These are phyloP conservation scores for Druceiella hillmani DNA, from an alignment of 2,888 invertebrate species.

Conservation along the genomic window DNA sequence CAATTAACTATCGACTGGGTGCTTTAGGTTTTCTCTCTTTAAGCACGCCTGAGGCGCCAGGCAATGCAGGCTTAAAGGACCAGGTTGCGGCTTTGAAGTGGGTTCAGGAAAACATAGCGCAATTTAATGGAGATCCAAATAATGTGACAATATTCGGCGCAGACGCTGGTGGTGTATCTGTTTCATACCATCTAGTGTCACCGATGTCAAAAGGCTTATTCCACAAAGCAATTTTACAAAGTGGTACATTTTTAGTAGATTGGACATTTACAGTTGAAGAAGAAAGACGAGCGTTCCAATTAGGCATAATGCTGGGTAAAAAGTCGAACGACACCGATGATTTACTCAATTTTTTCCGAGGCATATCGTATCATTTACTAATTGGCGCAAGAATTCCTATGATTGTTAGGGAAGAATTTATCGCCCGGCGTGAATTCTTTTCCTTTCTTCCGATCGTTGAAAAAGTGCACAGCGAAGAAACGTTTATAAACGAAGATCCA, in stretches of 20 bases:
- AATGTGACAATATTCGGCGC: constrained; percentile 45
- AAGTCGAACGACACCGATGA: constrained; percentile 29
- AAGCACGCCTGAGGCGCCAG: constrained; percentile 38
- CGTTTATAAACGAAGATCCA: constrained; percentile 30
- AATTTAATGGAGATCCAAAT: constrained; percentile 38
- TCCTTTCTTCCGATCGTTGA: constrained; percentile 34
- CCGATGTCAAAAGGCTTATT: constrained; percentile 43
- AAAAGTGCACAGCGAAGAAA: constrained; percentile 31
- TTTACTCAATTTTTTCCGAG: constrained; percentile 32
- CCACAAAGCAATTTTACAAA: constrained; percentile 33
- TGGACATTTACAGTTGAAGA: constrained; percentile 30
- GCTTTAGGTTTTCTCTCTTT: constrained; percentile 38
- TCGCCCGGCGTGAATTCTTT: too few species aligned
- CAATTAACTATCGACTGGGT: constrained; percentile 40
- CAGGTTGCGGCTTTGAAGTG: constrained; percentile 41
- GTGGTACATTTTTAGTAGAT: constrained; percentile 31
- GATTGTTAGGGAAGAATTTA: too few species aligned
- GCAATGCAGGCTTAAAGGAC: constrained; percentile 46
- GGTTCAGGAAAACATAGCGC: constrained; percentile 36
- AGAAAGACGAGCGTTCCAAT: constrained; percentile 28
- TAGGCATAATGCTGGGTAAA: constrained; percentile 31
- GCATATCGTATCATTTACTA: constrained; percentile 28
- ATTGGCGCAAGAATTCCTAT: constrained; percentile 25
- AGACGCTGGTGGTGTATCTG: constrained; percentile 37
- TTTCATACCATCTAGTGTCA: constrained; percentile 36